Conservation (phyloP, 2,113 vertebrate genomes). For the Pithys albifrons region DNA sequence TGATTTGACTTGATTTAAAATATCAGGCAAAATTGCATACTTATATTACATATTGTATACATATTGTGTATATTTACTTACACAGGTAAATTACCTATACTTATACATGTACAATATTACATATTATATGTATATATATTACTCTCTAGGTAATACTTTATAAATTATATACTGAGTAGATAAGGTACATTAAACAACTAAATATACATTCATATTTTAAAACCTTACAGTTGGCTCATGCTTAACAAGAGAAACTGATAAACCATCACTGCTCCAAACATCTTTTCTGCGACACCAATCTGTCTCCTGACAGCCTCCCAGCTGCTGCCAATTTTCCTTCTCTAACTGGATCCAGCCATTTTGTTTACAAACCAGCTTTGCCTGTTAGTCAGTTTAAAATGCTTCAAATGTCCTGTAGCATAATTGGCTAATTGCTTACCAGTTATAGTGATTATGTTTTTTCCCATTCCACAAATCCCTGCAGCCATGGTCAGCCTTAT, state of each 20-base stretch:
- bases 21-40: background rate
- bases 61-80: background rate
- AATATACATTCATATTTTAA: background rate
- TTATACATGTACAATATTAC: background rate
- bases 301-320: background rate
- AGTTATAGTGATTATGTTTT: background rate
- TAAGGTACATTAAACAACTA: background rate
- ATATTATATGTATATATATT: background rate
- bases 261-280: background rate
- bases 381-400: slow-evolving; percentile 27
- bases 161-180: background rate
- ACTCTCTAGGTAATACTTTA: background rate
- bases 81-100: background rate
- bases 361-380: slow-evolving; percentile 55
- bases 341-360: slow-evolving; percentile 35
- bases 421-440: slow-evolving; percentile 43
- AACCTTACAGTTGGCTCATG: background rate
- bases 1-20: background rate
- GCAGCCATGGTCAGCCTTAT: background rate
- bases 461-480: background rate
- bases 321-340: slow-evolving; percentile 41
- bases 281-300: background rate
- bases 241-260: background rate
- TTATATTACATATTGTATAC: background rate
- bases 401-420: slow-evolving; percentile 17